Evolutionary conservation across 2,113 vertebrate genomes (phyloP).

Genomic region (Toxostoma redivivum): DNA sequence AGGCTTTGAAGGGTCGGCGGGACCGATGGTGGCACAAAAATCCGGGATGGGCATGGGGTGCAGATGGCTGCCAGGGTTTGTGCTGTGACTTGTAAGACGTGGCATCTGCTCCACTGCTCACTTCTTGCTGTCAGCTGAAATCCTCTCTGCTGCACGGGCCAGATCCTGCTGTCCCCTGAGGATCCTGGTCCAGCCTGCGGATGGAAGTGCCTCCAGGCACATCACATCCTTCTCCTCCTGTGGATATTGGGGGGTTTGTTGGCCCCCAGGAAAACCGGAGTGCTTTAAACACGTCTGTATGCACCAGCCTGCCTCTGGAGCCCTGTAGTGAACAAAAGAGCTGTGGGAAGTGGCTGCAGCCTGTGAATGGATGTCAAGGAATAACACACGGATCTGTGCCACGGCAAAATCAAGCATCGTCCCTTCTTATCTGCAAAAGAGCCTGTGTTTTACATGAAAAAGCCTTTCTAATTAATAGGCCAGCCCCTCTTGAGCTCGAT

Average conservation of each 20-base stretch:
- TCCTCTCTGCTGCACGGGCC: background rate
- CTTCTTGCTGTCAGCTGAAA: constrained; percentile 54
- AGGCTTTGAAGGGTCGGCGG: fast-evolving
- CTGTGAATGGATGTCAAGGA: constrained; percentile 1
- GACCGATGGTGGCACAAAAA: fast-evolving
- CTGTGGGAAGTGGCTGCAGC: constrained; percentile 6
- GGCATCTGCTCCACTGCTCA: constrained; percentile 64
- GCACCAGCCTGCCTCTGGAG: background rate
- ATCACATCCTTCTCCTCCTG: background rate
- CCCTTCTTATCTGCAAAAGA: constrained; percentile 30
- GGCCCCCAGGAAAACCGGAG: background rate
- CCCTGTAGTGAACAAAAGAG: background rate
- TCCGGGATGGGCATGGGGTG: background rate
- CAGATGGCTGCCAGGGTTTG: constrained; percentile 65
- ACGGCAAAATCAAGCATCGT: background rate
- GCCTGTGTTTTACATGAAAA: constrained; percentile 48
- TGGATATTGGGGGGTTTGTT: background rate
- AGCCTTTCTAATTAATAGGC: constrained; percentile 52
- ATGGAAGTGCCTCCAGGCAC: background rate
- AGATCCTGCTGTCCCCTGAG: background rate
- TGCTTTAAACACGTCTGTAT: background rate
- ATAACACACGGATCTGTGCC: background rate
- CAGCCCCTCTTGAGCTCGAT: constrained; percentile 27
- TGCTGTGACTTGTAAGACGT: constrained; percentile 3
- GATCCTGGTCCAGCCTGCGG: background rate